Conservation (phyloP, 1,140 invertebrate genomes). For the Bombyx mandarina region DNA sequence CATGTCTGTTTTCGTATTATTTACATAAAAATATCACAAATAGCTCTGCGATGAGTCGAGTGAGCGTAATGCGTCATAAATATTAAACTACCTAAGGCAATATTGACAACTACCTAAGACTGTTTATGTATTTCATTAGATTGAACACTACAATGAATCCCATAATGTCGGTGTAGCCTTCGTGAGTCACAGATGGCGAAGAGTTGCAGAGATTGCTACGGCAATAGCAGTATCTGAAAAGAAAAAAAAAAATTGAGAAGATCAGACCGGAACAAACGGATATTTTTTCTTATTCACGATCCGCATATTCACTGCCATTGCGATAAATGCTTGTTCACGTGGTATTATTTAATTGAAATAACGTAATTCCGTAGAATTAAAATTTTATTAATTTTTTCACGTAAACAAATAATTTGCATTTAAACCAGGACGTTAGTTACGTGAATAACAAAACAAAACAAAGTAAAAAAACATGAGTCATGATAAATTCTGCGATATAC, state of each 20-base stretch:
- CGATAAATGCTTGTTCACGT: too few relatives aligned
- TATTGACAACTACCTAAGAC: conserved; percentile 54
- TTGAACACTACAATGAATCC: conserved; percentile 72
- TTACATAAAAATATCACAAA: conserved; percentile 3
- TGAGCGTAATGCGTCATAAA: neutral
- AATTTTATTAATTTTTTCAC: too few relatives aligned
- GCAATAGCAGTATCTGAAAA: conserved; percentile 78
- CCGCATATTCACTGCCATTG: too few relatives aligned
- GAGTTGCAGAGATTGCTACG: conserved; percentile 76
- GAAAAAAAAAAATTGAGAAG: conserved; percentile 3
- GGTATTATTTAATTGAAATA: too few relatives aligned
- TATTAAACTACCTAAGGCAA: neutral
- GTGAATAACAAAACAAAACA: too few relatives aligned
- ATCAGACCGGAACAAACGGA: neutral
- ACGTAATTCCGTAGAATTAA: too few relatives aligned
- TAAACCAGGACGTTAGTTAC: too few relatives aligned
- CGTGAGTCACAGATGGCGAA: conserved; percentile 53
- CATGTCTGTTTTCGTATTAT: too few relatives aligned
- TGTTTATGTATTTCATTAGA: conserved; percentile 72
- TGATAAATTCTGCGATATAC: too few relatives aligned
- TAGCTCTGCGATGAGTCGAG: neutral
- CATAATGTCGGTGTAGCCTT: conserved; percentile 70
- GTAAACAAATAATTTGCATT: too few relatives aligned
- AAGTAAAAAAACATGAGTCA: too few relatives aligned
- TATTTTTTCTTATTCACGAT: neutral